Conservation (phyloP, 64 coral and sea anemone species). For the Hydrozoanthus tunicans region DNA sequence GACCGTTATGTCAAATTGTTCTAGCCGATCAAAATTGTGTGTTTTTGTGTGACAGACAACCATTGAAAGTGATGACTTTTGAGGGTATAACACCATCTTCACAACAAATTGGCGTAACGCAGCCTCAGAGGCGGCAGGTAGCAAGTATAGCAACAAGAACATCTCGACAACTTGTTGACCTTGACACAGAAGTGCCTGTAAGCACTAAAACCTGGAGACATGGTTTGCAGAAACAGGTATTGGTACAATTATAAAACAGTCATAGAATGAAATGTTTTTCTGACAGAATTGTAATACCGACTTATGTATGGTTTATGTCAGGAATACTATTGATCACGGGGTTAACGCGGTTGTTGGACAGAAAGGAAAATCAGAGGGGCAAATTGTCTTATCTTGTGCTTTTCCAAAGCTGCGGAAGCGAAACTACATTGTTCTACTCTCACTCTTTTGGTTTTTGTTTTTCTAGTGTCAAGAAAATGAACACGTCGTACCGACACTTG, state of each 20-base stretch:
- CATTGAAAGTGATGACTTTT: constrained; percentile 45
- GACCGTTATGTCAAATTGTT: too few species aligned
- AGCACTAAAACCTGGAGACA: background rate
- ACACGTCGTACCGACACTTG: constrained; percentile 23
- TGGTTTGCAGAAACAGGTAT: background rate
- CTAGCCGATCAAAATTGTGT: too few species aligned
- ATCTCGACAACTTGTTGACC: background rate
- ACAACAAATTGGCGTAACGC: constrained; percentile 50
- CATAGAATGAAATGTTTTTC: background rate
- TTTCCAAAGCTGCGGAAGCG: too few species aligned
- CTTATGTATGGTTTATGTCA: too few species aligned
- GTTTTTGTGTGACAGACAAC: background rate
- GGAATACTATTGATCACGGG: too few species aligned
- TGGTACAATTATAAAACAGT: background rate
- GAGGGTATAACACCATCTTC: constrained; percentile 6
- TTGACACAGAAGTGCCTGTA: too few species aligned
- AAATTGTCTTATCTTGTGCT: background rate
- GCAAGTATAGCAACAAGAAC: background rate
- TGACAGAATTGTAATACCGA: too few species aligned
- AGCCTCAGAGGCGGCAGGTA: constrained; percentile 24
- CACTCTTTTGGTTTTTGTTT: background rate
- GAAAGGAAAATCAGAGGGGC: background rate
- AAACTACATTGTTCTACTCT: too few species aligned
- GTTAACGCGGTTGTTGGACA: too few species aligned
- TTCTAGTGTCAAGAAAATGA: constrained; percentile 17